Percentiles rank a stretch among this genome's conserved stretches.
These are phyloP conservation scores for Pelochelys cantorii DNA, from an alignment of 2,797 vertebrate genomes.

Conservation along the genomic window DNA sequence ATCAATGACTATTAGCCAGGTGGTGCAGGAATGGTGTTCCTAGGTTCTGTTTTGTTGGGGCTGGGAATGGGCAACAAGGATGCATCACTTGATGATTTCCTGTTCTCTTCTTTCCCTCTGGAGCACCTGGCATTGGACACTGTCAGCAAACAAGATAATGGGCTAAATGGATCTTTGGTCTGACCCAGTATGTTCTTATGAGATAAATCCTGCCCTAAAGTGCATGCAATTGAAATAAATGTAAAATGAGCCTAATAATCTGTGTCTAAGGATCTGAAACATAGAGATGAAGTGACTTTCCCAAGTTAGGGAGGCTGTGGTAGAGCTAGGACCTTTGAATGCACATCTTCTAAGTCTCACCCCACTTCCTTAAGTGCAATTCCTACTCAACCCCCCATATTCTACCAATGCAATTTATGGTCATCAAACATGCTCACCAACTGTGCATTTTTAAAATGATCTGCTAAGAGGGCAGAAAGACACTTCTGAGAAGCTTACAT, in stretches of 20 bases:
- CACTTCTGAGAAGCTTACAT: background rate
- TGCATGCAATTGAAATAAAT: rapidly evolving
- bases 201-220: background rate
- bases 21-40: too few species aligned
- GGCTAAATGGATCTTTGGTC: too few species aligned
- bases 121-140: too few species aligned
- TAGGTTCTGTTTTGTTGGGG: too few species aligned
- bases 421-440: rapidly evolving
- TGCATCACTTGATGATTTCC: too few species aligned
- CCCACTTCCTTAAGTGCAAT: background rate
- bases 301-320: rapidly evolving
- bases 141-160: too few species aligned
- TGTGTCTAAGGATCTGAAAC: rapidly evolving
- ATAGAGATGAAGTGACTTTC: rapidly evolving
- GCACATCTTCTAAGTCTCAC: rapidly evolving
- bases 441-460: background rate
- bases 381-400: rapidly evolving
- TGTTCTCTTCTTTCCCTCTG: too few species aligned
- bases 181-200: too few species aligned
- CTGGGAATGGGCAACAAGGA: too few species aligned
- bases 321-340: background rate
- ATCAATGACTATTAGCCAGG: too few species aligned
- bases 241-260: background rate
- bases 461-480: rapidly evolving
- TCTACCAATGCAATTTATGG: rapidly evolving